Evolutionary conservation across 2,113 vertebrate genomes (phyloP).

Genomic region (Atlantisia rogersi): DNA sequence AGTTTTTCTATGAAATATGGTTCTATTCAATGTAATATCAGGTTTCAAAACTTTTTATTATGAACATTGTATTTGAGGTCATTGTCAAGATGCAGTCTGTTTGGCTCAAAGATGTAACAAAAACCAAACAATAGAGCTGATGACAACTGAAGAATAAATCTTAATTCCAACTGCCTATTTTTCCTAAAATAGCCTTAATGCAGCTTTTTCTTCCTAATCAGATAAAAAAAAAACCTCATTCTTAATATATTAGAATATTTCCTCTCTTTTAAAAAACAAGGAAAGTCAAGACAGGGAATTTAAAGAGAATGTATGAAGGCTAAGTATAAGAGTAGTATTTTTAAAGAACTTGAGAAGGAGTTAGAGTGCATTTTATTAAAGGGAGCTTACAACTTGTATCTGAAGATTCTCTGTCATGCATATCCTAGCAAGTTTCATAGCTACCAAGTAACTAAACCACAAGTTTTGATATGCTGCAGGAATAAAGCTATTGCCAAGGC

Average conservation of each 20-base stretch:
- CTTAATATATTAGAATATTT: neutral
- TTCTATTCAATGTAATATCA: neutral
- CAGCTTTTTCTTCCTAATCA: neutral
- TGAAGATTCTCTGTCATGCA: neutral
- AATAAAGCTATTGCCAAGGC: conserved; percentile 11
- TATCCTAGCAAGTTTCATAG: neutral
- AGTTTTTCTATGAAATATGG: neutral
- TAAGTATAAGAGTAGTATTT: neutral
- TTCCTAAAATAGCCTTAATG: neutral
- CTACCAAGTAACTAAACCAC: neutral
- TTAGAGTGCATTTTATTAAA: neutral
- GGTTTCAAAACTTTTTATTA: neutral
- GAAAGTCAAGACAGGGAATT: neutral
- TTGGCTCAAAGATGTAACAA: neutral
- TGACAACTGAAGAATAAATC: neutral
- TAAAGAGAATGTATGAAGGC: neutral
- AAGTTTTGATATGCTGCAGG: neutral
- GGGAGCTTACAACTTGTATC: neutral
- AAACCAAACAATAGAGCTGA: neutral
- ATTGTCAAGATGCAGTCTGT: neutral
- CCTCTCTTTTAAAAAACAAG: neutral
- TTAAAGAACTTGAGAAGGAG: neutral
- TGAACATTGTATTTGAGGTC: neutral
- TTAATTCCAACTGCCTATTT: neutral
- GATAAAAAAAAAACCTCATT: too few species aligned